Base-by-base conservation (phyloP, 2,888 invertebrate species). In the Endotricha flammealis region DNA sequence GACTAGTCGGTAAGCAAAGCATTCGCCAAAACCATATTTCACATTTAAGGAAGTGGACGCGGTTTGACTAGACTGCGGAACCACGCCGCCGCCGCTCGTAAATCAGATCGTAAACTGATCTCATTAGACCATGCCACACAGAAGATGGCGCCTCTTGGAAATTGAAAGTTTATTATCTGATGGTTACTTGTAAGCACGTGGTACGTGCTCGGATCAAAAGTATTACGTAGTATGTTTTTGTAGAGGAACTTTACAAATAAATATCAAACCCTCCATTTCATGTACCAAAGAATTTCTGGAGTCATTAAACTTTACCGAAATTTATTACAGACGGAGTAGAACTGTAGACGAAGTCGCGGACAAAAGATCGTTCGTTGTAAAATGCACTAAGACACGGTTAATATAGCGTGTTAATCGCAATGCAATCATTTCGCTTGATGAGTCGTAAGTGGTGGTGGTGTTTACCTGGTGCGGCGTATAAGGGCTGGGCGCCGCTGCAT, bases 381-480 rank as follows among this genome's bases (percentile, higher is more conserved):
- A n/a, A n/a, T n/a, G n/a, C n/a, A n/a, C n/a, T n/a, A n/a, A n/a
- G n/a, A n/a, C n/a, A n/a, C n/a, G n/a, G n/a, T n/a, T n/a, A n/a
- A n/a, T n/a, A n/a, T n/a, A n/a, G n/a, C n/a, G n/a, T n/a, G n/a
- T n/a, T 16, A 20, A 2, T 20, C 20, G 20, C 20, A 20, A 4
- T 20, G 20, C 20, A 20, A 20, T 6, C 20, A 20, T 3, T 20
- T 20, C 20, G 20, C 20, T 20, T 7, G 2, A 20, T 2, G 3
- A 20, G n/a, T 20, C 4, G 16, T 3, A 16, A 4, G 6, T 16
- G 16, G 16, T 3, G 4, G 16, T 6, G 10, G 12, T 22, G 17
- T 12, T 47, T 65, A 85, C 85, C 77, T 83, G 85, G 54, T 83
- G 85, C 44, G 74, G 78, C 46, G 81, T 82, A 45, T 82, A 85